Conservation (phyloP, 2,113 vertebrate species). For the Pantherophis guttatus region DNA sequence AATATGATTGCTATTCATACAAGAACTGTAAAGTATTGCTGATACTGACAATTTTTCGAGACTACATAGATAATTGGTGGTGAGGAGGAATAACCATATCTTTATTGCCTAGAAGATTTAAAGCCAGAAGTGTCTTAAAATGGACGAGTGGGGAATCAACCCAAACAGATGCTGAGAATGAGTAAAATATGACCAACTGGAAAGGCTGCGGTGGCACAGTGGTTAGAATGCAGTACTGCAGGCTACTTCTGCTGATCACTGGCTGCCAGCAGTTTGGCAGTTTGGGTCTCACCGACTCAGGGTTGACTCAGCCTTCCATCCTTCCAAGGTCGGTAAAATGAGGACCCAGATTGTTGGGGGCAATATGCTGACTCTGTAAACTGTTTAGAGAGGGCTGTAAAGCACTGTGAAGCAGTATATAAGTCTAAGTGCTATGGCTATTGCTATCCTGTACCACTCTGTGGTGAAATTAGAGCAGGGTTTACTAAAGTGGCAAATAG, state of each 20-base stretch:
- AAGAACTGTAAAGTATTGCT: not conserved
- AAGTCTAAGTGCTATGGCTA: no score
- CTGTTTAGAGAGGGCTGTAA: no score
- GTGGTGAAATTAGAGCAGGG: not conserved
- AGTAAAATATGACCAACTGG: not conserved
- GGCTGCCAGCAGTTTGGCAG: no score
- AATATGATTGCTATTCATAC: not conserved
- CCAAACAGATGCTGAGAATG: not conserved
- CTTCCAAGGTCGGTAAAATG: no score
- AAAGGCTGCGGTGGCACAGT: not conserved
- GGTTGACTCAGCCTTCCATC: no score
- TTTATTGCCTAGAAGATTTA: not conserved
- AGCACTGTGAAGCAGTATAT: no score
- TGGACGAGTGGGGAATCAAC: not conserved
- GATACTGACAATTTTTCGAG: not conserved
- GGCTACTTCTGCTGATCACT: no score
- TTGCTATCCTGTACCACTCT: not conserved
- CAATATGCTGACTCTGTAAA: no score
- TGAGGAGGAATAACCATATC: not conserved
- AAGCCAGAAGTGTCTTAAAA: not conserved
- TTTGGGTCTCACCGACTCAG: no score
- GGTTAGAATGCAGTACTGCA: no score
- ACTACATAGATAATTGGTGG: not conserved
- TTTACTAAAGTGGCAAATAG: not conserved
- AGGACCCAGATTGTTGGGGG: no score